A percentile compares a stretch with the other conserved stretches of the same genome.
Evolutionary conservation across 2,113 vertebrate species (phyloP).

Genomic region (Telmatochromis bifrenatus): DNA sequence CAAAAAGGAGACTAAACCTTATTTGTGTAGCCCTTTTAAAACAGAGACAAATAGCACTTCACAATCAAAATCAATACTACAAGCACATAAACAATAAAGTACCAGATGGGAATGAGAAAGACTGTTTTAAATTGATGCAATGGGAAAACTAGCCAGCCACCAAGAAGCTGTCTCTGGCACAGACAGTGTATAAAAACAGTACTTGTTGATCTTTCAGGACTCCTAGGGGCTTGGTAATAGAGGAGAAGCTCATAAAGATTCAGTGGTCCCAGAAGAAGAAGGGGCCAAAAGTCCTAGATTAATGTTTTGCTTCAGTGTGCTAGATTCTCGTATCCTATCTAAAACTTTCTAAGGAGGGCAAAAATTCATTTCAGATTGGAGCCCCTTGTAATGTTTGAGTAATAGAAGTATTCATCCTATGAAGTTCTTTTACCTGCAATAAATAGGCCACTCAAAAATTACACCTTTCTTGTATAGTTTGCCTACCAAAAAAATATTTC

Average conservation of each 20-base stretch:
- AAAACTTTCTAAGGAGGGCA: neutral
- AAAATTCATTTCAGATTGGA: neutral
- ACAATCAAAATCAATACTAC: conserved; percentile 25
- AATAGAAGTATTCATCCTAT: neutral
- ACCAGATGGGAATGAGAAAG: neutral
- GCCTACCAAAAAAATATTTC: neutral
- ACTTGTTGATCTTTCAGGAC: conserved; percentile 22
- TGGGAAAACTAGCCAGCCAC: neutral
- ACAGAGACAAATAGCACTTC: neutral
- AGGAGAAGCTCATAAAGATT: conserved; percentile 6
- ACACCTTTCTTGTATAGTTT: neutral
- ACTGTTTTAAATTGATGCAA: neutral
- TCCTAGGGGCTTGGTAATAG: neutral
- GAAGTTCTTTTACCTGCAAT: neutral
- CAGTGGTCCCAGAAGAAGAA: conserved; percentile 5
- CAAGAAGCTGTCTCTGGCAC: neutral
- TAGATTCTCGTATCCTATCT: neutral
- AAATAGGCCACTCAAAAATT: neutral
- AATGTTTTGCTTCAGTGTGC: conserved; percentile 19
- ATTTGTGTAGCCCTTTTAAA: conserved; percentile 4
- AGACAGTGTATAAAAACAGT: neutral
- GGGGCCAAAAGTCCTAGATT: conserved; percentile 29
- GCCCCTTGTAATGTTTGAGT: neutral
- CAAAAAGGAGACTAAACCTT: neutral
- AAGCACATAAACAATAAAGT: conserved; percentile 10